phyloP scores from a whole-genome alignment of 1,140 invertebrate species.

The Drepana arcuata region DNA sequence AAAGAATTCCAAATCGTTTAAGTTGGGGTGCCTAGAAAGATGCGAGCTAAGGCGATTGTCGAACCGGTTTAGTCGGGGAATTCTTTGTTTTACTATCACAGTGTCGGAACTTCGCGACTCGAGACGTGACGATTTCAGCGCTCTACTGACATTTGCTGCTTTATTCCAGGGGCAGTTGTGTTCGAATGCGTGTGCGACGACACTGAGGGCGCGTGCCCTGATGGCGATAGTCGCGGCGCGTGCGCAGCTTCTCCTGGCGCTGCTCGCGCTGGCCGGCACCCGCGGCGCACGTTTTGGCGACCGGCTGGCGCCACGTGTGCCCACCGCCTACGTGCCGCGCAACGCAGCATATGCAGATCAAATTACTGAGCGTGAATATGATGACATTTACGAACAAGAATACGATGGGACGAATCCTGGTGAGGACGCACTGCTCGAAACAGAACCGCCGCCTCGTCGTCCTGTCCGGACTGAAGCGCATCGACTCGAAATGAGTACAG shows the following conservation, averaged over 20 bases:
- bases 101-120: slow-evolving; percentile 34
- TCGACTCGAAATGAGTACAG: slow-evolving; percentile 81
- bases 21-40: slow-evolving; percentile 53
- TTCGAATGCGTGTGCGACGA: slow-evolving; percentile 46
- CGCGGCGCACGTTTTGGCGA: slow-evolving; percentile 60
- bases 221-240: slow-evolving; percentile 36
- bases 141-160: too few relatives aligned
- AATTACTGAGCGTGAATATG: slow-evolving; percentile 36
- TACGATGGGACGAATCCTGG: slow-evolving; percentile 38
- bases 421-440: slow-evolving; percentile 23
- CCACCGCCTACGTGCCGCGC: slow-evolving; percentile 48
- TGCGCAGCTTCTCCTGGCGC: slow-evolving; percentile 32
- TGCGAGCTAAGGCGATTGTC: slow-evolving; percentile 34
- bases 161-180: too few relatives aligned
- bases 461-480: slow-evolving; percentile 71
- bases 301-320: slow-evolving; percentile 59
- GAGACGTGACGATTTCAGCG: slow-evolving; percentile 47
- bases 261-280: slow-evolving; percentile 28
- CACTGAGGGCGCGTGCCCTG: slow-evolving; percentile 27
- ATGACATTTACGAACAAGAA: slow-evolving; percentile 37
- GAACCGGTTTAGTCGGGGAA: slow-evolving; percentile 54
- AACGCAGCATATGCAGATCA: slow-evolving; percentile 31
- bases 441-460: slow-evolving; percentile 39
- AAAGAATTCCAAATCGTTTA: slow-evolving; percentile 47
- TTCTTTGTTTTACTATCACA: slow-evolving; percentile 58